Base-by-base conservation (phyloP, 2,113 vertebrate genomes). In the Girardinichthys multiradiatus region DNA sequence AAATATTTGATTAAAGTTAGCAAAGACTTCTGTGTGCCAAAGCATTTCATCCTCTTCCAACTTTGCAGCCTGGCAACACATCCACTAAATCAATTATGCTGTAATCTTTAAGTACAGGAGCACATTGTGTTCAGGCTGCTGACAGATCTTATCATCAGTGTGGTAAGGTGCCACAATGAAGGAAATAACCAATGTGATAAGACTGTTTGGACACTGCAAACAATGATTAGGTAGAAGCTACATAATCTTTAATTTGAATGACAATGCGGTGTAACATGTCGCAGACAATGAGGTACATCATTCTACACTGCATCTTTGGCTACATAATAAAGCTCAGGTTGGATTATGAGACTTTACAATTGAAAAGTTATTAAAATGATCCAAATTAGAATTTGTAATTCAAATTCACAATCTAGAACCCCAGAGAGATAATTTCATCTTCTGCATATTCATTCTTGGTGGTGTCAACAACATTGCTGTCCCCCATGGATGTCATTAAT, bases 1-100 rank as follows among this genome's bases (percentile, higher is more conserved):
- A 87, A 80, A 83, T 76, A 87, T 81, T 80, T 87, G 73, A 88
- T 85, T 80, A 88, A 88, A 90, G 82, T 84, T 83, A 80, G 73
- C 77, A 81, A 59, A 13, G 62, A 67, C 39, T 70, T 58, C 65
- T 61, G 63, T 2, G 1, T 48, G 63, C 70, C 60, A 1, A 54
- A 19, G 66, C 61, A 64, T 80, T 74, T 84, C 39, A 86, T 90
- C 70, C 29, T 42, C 64, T 66, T 27, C 71, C 74, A 77, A 70
- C 69, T 62, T 69, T 48, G 78, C 78, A 81, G 74, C 74, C 65
- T 39, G 66, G 69, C 72, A 76, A 74, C 59, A 72, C 68, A 68
- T 10, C 75, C 66, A 65, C 70, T 79, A 76, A 54, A 76, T 80
- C 74, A 74, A 61, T 79, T 69, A 66, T 51, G 64, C 64, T 72